A percentile compares a stretch with the other conserved stretches of the same genome.
These are phyloP conservation scores for Charadrius vociferus DNA, from an alignment of 2,113 vertebrate genomes.

Conservation along the genomic window DNA sequence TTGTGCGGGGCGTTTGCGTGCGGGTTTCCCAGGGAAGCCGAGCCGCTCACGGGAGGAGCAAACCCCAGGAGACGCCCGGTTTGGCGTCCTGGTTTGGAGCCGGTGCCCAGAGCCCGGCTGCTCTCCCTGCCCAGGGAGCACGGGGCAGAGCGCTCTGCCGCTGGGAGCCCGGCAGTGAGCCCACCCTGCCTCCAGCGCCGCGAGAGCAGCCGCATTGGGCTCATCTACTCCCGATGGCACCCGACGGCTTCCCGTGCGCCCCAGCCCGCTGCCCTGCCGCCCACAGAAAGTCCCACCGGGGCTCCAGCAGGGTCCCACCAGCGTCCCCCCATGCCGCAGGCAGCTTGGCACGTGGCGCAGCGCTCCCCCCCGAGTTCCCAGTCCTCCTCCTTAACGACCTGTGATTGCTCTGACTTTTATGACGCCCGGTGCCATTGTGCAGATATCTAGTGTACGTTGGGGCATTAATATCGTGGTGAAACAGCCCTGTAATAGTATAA, in stretches of 20 bases:
- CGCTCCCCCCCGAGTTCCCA: fast-evolving
- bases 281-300: fast-evolving
- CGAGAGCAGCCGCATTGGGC: neutral
- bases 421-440: neutral
- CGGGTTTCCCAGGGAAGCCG: fast-evolving
- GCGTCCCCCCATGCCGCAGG: fast-evolving
- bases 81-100: neutral
- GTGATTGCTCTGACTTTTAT: neutral
- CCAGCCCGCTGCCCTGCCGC: too few relatives aligned
- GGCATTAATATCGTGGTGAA: neutral
- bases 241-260: fast-evolving
- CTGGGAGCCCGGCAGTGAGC: too few relatives aligned
- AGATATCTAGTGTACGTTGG: neutral
- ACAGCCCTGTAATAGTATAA: neutral
- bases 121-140: neutral
- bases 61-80: neutral
- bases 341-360: fast-evolving
- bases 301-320: neutral
- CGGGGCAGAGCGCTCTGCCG: neutral
- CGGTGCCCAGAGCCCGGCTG: fast-evolving
- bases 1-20: fast-evolving
- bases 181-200: fast-evolving
- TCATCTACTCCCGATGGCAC: neutral
- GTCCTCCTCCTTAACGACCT: neutral
- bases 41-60: fast-evolving